Base-by-base conservation (phyloP, 2,113 vertebrate genomes). In the Parus major region DNA sequence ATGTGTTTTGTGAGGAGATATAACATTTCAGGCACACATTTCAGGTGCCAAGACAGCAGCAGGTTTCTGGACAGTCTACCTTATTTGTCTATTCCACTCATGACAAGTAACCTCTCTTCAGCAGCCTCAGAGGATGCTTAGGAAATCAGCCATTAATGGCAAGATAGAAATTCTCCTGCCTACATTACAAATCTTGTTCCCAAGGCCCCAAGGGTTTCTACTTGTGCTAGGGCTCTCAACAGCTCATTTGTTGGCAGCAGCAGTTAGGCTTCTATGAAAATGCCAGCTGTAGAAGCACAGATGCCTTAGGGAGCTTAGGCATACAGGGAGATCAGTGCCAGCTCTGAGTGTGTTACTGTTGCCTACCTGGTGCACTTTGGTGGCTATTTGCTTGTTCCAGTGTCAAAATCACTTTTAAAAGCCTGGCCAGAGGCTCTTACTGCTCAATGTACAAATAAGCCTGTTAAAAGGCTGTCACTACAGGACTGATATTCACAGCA, bases 161-260 rank as follows among this genome's bases (percentile, higher is more conserved):
- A 72, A 80, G 79, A 85, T 8, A 86, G 70, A 90, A 90, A 86
- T 94, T 90, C 55, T 95, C 75, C 63, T 82, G 66, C 63, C 50
- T 60, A 36, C 59, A 25, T 72, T 77, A 72, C 46, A 90, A 65
- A 83, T 69, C 49, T 76, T 91, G 44, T 64, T 90, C 68, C 71
- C 42, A n/a, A 36, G 55, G 46, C 53, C 85, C 50, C 7, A 27
- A 36, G 82, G 85, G n/a, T 61, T 87, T 88, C 79, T 75, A 14
- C 71, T 93, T 86, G 50, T 70, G 31, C 75, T 93, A 33, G 55
- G 50, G 53, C 53, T 89, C 84, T 92, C 90, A 84, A 41, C 77
- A 92, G 77, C 56, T 95, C 68, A 52, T 89, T 86, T 96, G 56
- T 68, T 95, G 90, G 79, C 82, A 90, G 53, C 46, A 93, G 55